Base-by-base conservation (phyloP, 1,140 invertebrate species). In the Chironomus striatipennis region DNA sequence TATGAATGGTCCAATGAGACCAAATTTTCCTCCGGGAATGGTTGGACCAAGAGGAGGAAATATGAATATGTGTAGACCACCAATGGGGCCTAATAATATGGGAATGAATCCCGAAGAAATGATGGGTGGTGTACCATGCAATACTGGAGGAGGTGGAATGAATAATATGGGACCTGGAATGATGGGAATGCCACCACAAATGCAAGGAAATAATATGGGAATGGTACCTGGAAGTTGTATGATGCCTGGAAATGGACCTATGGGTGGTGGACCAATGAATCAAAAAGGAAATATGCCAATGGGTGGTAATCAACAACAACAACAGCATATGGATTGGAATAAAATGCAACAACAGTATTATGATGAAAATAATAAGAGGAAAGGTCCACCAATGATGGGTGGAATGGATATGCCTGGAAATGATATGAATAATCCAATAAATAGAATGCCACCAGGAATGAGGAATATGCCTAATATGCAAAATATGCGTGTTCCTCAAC, bases 341-440 rank as follows among this genome's bases (percentile, higher is more conserved):
- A 95, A 96, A 82, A 83, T 96, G 73, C 94, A 96, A 79, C 88
- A 91, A 79, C 90, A 92, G 79, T 93, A 93, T 83, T 89, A 90
- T 79, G 92, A 93, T 77, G 90, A 88, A 74, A 84, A 85, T 76
- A 57, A 57, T 15, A 85, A 85, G n/a, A 17, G 43, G 34, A 76
- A 74, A 65, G 76, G 74, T 20, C 65, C 70, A 74, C 77, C 81
- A 42, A 47, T 12, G 10, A 67, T 75, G 67, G 42, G 10, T n/a
- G 15, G 21, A 21, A 65, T 74, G 57, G 57, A 20, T 67, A 79
- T 78, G 75, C 75, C 74, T 7, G 10, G 10, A 9, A 20, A 43
- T 17, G 74, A 47, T n/a, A 64, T 73, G 18, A 73, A n/a, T n/a
- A n/a, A 73, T 47, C 74, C 73, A 17, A 70, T 74, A 42, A 77